Conservation (phyloP, 2,797 vertebrate species). For the Arremon brunneinucha region DNA sequence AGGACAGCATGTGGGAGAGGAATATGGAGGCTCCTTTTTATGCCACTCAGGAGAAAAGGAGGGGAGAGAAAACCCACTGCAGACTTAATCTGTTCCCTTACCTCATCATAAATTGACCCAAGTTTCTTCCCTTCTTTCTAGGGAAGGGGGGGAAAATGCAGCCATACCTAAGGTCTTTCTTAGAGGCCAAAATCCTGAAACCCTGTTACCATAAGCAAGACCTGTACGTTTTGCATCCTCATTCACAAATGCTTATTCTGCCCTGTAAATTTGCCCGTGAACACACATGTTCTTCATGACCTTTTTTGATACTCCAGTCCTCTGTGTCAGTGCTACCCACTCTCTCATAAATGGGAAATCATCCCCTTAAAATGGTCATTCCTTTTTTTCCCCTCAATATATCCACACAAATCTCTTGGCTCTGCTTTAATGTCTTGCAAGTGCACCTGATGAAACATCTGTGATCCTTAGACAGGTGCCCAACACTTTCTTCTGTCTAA, state of each 20-base stretch:
- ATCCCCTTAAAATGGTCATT: background rate
- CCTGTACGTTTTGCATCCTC: background rate
- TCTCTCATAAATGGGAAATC: background rate
- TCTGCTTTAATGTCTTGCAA: background rate
- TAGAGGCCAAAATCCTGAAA: background rate
- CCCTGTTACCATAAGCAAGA: background rate
- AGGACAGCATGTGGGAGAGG: slow-evolving; percentile 79
- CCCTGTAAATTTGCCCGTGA: background rate
- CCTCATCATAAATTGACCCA: slow-evolving; percentile 51
- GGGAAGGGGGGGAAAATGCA: background rate
- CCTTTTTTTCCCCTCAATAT: background rate
- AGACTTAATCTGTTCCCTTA: slow-evolving; percentile 70
- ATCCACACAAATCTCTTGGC: background rate
- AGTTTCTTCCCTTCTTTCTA: slow-evolving; percentile 5
- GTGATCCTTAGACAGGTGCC: background rate
- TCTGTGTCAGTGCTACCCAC: background rate
- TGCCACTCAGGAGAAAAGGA: slow-evolving; percentile 68
- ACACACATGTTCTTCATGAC: rapidly evolving
- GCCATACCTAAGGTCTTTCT: background rate
- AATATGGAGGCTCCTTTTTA: slow-evolving; percentile 73
- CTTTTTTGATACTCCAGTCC: background rate
- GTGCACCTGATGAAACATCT: background rate
- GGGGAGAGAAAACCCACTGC: slow-evolving; percentile 66
- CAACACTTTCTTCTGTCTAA: background rate
- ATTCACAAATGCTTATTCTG: background rate